Evolutionary conservation across 1,140 invertebrate genomes (phyloP).

Genomic region (Thaumatotibia leucotreta): DNA sequence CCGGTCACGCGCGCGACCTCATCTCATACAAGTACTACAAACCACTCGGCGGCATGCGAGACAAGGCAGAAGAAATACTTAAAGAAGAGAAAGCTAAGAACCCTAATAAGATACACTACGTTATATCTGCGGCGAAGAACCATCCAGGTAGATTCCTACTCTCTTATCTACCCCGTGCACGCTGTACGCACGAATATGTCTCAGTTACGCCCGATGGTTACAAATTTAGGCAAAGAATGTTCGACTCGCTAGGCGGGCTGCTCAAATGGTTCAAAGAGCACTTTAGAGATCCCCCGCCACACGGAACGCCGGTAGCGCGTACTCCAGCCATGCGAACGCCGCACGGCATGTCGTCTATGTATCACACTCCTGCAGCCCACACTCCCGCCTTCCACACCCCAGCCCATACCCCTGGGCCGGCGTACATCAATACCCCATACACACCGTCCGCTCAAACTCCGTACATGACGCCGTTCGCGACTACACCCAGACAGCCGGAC

Average conservation of each 20-base stretch:
- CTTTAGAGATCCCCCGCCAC: slow-evolving; percentile 92
- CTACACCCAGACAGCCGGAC: slow-evolving; percentile 79
- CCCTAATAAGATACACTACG: slow-evolving; percentile 93
- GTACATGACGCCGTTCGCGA: slow-evolving; percentile 92
- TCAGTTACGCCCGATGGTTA: slow-evolving; percentile 95
- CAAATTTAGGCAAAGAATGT: slow-evolving; percentile 91
- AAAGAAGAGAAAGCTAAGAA: slow-evolving; percentile 92
- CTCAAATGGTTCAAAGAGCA: slow-evolving; percentile 99
- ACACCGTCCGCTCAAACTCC: slow-evolving; percentile 94
- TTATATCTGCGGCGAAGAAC: slow-evolving; percentile 90
- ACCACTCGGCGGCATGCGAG: slow-evolving; percentile 83
- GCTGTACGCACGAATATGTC: slow-evolving; percentile 93
- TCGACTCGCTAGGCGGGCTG: slow-evolving; percentile 88
- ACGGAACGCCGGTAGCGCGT: slow-evolving; percentile 79
- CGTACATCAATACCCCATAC: slow-evolving; percentile 80
- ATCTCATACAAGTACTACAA: slow-evolving; percentile 95
- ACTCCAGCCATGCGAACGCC: slow-evolving; percentile 77
- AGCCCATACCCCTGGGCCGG: slow-evolving; percentile 63
- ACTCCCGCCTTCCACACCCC: slow-evolving; percentile 76
- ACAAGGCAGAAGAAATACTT: slow-evolving; percentile 92
- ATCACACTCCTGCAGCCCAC: slow-evolving; percentile 83
- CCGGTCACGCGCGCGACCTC: slow-evolving; percentile 92
- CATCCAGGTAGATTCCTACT: slow-evolving; percentile 97
- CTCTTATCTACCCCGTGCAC: slow-evolving; percentile 92
- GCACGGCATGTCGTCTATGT: slow-evolving; percentile 74